These are phyloP conservation scores for Picathartes gymnocephalus DNA, from an alignment of 2,113 vertebrate genomes.

Conservation along the genomic window DNA sequence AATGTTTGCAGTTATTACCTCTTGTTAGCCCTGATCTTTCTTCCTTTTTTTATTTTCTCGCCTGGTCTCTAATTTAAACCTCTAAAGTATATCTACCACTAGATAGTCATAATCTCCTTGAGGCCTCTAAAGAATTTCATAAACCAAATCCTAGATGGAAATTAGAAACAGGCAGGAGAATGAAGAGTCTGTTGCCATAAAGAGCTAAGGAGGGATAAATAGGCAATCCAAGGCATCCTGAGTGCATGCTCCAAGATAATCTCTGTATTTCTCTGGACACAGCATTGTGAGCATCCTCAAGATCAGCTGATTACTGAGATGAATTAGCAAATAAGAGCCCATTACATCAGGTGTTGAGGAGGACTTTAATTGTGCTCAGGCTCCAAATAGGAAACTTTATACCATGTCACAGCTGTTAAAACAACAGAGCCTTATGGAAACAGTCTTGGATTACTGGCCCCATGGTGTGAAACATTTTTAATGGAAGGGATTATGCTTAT, in stretches of 20 bases:
- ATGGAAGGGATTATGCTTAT: conserved; percentile 50
- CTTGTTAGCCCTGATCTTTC: background rate
- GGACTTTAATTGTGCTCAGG: conserved; percentile 27
- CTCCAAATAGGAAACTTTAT: conserved; percentile 55
- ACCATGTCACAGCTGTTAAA: conserved; percentile 51
- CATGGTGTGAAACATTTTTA: conserved; percentile 44
- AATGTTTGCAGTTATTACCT: background rate
- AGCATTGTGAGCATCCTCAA: background rate
- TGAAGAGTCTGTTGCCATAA: background rate
- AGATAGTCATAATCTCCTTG: background rate
- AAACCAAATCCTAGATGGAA: conserved; percentile 10
- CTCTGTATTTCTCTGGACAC: background rate
- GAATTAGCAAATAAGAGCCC: conserved; percentile 39
- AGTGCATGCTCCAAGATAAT: conserved; percentile 16
- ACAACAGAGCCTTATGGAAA: conserved; percentile 41
- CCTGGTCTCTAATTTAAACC: background rate
- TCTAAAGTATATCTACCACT: background rate
- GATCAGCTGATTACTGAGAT: background rate
- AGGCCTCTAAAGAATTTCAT: background rate
- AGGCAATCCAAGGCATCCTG: conserved; percentile 5
- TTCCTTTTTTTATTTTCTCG: background rate
- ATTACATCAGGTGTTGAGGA: conserved; percentile 45
- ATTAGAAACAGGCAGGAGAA: background rate
- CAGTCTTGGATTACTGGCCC: conserved; percentile 37
- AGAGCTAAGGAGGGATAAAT: conserved; percentile 14